Conservation (phyloP, 1,140 invertebrate genomes). For the Anoplolepis gracilipes region DNA sequence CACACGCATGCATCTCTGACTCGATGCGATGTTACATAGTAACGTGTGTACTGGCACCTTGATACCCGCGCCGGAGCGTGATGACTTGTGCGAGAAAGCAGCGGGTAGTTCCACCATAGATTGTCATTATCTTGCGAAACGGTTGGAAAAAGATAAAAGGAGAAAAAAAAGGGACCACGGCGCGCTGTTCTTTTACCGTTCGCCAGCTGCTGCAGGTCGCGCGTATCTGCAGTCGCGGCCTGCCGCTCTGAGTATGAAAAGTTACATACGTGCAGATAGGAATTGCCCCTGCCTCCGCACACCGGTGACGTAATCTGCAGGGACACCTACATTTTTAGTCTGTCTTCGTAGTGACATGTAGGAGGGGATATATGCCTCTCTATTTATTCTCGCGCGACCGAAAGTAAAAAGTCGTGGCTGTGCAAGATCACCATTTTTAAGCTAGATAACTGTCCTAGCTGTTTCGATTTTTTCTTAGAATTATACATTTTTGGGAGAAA, state of each 20-base stretch:
- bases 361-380: background rate
- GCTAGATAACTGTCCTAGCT: background rate
- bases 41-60: conserved; percentile 13
- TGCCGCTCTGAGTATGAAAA: conserved; percentile 46
- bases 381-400: background rate
- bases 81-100: conserved; percentile 44
- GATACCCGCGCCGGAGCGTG: conserved; percentile 19
- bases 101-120: conserved; percentile 59
- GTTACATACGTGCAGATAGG: conserved; percentile 51
- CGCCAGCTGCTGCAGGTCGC: background rate
- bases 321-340: conserved; percentile 49
- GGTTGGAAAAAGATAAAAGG: conserved; percentile 29
- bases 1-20: background rate
- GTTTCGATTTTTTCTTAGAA: too few species aligned
- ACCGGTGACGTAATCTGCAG: conserved; percentile 53
- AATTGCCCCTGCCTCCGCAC: conserved; percentile 11
- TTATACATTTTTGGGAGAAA: too few species aligned
- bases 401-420: conserved; percentile 10
- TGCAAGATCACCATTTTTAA: conserved; percentile 33
- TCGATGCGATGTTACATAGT: background rate
- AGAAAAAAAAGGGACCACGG: background rate
- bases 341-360: conserved; percentile 2
- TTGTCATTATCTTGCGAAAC: conserved; percentile 70
- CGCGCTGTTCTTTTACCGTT: conserved; percentile 13
- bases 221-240: conserved; percentile 50